Conservation (phyloP, 2,797 vertebrate genomes). For the Manis crassicaudata region DNA sequence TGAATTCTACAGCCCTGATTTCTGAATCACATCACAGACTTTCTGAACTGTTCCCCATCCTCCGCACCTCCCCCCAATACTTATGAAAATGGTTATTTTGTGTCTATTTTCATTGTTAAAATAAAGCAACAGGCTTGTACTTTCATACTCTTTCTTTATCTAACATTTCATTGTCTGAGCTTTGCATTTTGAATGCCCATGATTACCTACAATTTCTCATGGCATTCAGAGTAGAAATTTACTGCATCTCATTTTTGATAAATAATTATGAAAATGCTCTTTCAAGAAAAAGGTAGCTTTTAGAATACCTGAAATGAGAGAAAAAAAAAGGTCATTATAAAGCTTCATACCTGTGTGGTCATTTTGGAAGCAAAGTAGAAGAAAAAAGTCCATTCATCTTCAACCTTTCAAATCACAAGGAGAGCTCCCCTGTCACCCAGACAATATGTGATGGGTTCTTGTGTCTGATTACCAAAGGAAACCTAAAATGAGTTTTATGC, state of each 20-base stretch:
- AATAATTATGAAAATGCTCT: conserved; percentile 75
- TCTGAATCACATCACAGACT: background rate
- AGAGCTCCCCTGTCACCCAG: conserved; percentile 61
- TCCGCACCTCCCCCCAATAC: background rate
- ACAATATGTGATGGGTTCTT: conserved; percentile 64
- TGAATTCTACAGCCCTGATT: background rate
- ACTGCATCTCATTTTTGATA: conserved; percentile 72
- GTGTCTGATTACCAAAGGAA: conserved; percentile 73
- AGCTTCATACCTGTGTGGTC: conserved; percentile 65
- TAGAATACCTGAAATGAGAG: conserved; percentile 47
- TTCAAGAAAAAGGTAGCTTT: conserved; percentile 51
- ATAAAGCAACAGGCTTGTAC: conserved; percentile 15
- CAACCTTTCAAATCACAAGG: conserved; percentile 65
- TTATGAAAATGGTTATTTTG: conserved; percentile 62
- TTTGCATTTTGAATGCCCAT: conserved; percentile 56
- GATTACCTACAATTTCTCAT: conserved; percentile 69
- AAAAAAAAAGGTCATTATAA: conserved; percentile 49
- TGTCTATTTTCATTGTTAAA: conserved; percentile 66
- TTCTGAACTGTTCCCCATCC: background rate
- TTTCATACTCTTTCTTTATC: conserved; percentile 54
- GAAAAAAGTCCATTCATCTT: conserved; percentile 33
- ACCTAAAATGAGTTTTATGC: conserved; percentile 77
- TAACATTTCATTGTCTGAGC: conserved; percentile 66
- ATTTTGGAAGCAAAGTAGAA: conserved; percentile 71
- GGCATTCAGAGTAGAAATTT: conserved; percentile 61